These are phyloP conservation scores for Aythya baeri DNA, from an alignment of 2,113 vertebrate genomes.

Conservation along the genomic window DNA sequence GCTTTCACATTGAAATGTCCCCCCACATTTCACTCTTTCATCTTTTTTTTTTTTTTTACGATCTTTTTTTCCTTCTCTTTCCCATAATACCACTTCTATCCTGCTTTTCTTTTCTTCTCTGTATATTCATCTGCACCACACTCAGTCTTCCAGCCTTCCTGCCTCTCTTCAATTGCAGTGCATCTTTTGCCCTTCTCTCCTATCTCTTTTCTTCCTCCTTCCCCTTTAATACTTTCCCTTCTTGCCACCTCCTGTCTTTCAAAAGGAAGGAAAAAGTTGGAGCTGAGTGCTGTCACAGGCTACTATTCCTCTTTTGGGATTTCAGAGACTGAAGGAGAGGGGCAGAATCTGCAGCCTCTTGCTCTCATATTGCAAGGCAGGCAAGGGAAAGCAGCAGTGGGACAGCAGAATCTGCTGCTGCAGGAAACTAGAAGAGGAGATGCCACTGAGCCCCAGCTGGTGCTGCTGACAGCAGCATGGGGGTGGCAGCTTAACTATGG, in stretches of 20 bases:
- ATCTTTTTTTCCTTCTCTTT: background rate
- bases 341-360: background rate
- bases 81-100: background rate
- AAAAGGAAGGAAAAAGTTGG: background rate
- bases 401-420: background rate
- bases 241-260: background rate
- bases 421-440: background rate
- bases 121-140: background rate
- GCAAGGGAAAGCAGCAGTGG: background rate
- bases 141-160: background rate
- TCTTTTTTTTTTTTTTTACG: background rate
- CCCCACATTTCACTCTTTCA: background rate
- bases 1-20: background rate
- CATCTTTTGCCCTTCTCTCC: background rate
- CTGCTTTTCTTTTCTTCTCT: background rate
- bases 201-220: background rate
- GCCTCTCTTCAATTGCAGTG: background rate
- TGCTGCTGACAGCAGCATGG: background rate
- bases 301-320: background rate
- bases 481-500: background rate
- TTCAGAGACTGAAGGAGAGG: background rate
- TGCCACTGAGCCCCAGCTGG: fast-evolving
- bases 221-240: background rate
- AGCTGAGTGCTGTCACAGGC: fast-evolving
- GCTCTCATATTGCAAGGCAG: background rate